These are phyloP conservation scores for Anticlea derivata DNA, from an alignment of 2,888 invertebrate species.

Conservation along the genomic window DNA sequence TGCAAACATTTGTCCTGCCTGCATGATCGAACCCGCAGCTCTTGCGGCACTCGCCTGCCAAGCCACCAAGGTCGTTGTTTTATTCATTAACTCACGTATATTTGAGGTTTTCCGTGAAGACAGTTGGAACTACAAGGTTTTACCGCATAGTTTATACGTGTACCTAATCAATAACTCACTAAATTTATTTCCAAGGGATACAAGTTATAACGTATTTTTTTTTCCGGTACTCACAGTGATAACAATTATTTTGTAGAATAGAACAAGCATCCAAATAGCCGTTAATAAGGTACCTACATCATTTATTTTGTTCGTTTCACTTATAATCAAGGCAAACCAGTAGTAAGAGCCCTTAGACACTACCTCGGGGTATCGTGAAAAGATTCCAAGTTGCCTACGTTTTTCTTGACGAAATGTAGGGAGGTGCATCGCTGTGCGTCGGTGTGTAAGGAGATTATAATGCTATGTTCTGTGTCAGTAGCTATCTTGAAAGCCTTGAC, in stretches of 20 bases:
- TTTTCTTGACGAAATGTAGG: not conserved
- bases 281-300: not conserved
- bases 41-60: no score
- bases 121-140: not conserved
- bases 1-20: no score
- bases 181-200: no score
- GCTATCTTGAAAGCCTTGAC: slow-evolving; percentile 47
- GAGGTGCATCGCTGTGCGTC: not conserved
- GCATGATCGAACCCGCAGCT: no score
- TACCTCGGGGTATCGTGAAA: not conserved
- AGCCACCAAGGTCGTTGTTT: no score
- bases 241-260: not conserved
- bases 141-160: no score
- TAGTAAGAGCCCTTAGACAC: slow-evolving; percentile 6
- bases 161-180: no score
- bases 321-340: slow-evolving; percentile 21
- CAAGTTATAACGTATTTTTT: no score
- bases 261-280: not conserved
- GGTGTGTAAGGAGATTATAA: not conserved
- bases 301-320: slow-evolving; percentile 10
- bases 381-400: not conserved
- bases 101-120: not conserved
- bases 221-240: no score
- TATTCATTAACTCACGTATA: not conserved
- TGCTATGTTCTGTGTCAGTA: not conserved